Evolutionary conservation across 1,140 invertebrate species (phyloP).

Genomic region (Lordiphosa clarofinis): DNA sequence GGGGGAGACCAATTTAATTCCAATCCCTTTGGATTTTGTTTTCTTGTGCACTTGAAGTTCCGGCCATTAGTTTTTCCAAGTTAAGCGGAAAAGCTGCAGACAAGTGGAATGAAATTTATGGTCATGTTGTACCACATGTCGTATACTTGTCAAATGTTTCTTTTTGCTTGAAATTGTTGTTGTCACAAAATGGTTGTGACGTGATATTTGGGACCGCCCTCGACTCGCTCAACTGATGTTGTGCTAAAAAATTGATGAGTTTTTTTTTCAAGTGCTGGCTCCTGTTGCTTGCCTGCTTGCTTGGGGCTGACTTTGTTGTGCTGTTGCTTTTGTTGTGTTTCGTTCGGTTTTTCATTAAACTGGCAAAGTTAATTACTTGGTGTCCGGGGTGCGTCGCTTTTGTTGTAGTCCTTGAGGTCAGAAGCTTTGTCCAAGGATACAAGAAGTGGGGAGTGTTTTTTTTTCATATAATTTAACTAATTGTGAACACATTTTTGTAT

Average conservation of each 20-base stretch:
- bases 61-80: constrained; percentile 52
- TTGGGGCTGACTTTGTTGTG: constrained; percentile 13
- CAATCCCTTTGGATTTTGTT: constrained; percentile 11
- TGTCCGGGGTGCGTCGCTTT: constrained; percentile 28
- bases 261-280: constrained; percentile 8
- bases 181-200: constrained; percentile 28
- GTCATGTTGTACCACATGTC: constrained; percentile 50
- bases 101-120: constrained; percentile 32
- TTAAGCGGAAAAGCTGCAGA: constrained; percentile 12
- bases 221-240: constrained; percentile 14
- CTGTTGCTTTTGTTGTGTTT: constrained; percentile 29
- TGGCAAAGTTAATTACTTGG: constrained; percentile 60
- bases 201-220: constrained; percentile 16
- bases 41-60: constrained; percentile 50
- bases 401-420: not conserved
- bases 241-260: constrained; percentile 49
- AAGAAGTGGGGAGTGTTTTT: too few relatives aligned
- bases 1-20: not conserved
- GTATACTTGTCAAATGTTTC: constrained; percentile 48
- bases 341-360: constrained; percentile 68
- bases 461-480: constrained; percentile 16
- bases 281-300: constrained; percentile 10
- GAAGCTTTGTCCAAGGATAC: too few relatives aligned
- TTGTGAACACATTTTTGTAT: constrained; percentile 47
- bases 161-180: constrained; percentile 24